phyloP scores from a whole-genome alignment of 92 coral and sea anemone species.

The Metridium senile region DNA sequence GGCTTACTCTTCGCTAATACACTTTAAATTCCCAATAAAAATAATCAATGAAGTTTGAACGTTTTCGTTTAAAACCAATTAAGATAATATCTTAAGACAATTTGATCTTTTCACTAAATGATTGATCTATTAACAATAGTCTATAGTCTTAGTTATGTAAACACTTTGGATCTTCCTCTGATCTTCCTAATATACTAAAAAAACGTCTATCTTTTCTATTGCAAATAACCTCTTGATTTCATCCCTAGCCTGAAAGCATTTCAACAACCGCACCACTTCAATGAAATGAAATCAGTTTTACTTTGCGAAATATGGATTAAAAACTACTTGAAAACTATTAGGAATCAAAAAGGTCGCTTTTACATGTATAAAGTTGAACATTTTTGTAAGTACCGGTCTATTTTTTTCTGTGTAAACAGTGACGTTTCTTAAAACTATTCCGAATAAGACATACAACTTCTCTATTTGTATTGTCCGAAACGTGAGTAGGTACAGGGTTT shows the following conservation, averaged over 20 bases:
- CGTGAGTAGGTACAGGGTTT: too few species aligned
- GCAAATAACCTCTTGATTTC: neutral
- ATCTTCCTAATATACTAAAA: neutral
- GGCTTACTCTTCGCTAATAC: too few species aligned
- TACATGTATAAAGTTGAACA: too few species aligned
- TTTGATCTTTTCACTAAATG: conserved; percentile 8
- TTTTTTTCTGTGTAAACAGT: neutral
- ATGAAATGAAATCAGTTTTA: neutral
- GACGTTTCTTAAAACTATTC: neutral
- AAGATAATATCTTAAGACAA: conserved; percentile 25
- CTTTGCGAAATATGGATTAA: neutral
- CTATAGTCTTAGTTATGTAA: neutral
- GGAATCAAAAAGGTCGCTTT: neutral
- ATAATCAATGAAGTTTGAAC: neutral
- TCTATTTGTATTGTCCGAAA: too few species aligned
- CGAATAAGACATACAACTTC: too few species aligned
- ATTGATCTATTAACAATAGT: conserved; percentile 14
- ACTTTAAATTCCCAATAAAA: neutral
- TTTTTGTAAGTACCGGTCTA: neutral
- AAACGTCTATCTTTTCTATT: neutral
- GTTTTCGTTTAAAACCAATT: conserved; percentile 5
- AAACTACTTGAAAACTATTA: neutral
- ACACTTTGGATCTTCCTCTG: neutral
- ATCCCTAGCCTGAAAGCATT: conserved; percentile 1
- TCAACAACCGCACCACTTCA: neutral